Evolutionary conservation across 2,888 invertebrate genomes (phyloP).

Genomic region (Sinelater perroti): DNA sequence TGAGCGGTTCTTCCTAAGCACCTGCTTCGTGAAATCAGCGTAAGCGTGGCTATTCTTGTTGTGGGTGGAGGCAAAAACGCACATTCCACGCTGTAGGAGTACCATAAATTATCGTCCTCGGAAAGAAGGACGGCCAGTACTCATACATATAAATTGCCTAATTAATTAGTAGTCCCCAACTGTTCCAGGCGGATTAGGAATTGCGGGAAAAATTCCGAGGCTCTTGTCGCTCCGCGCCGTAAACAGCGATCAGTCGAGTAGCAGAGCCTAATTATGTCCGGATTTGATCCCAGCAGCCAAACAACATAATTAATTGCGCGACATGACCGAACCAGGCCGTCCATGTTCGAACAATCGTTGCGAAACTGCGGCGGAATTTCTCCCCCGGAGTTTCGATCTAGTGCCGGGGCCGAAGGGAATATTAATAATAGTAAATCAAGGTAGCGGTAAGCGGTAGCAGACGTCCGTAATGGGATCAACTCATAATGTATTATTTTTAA

Average conservation of each 20-base stretch:
- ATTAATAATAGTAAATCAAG: slow-evolving; percentile 31
- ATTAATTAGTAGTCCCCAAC: slow-evolving; percentile 18
- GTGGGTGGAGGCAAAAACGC: slow-evolving; percentile 18
- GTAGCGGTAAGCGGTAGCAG: slow-evolving; percentile 30
- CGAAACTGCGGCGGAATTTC: slow-evolving; percentile 3
- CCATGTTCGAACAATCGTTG: slow-evolving; percentile 3
- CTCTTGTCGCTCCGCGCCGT: slow-evolving; percentile 5
- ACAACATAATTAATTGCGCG: slow-evolving; percentile 14
- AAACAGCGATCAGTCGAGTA: slow-evolving; percentile 5
- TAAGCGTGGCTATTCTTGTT: slow-evolving; percentile 14
- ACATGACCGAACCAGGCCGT: slow-evolving; percentile 10
- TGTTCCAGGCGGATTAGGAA: slow-evolving; percentile 11
- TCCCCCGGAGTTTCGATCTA: not conserved
- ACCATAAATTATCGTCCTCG: slow-evolving; percentile 9
- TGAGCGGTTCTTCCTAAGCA: no score
- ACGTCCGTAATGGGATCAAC: slow-evolving; percentile 30
- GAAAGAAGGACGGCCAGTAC: slow-evolving; percentile 1
- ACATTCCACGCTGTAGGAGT: slow-evolving; percentile 9
- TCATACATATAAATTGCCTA: slow-evolving; percentile 22
- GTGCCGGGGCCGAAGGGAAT: no score
- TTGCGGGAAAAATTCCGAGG: slow-evolving; percentile 16
- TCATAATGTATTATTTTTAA: slow-evolving; percentile 38
- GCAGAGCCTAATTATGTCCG: slow-evolving; percentile 8
- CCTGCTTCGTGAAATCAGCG: slow-evolving; percentile 15
- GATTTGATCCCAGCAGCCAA: slow-evolving; percentile 11